These are phyloP conservation scores for Fratercula arctica DNA, from an alignment of 2,797 vertebrate genomes.

Conservation along the genomic window DNA sequence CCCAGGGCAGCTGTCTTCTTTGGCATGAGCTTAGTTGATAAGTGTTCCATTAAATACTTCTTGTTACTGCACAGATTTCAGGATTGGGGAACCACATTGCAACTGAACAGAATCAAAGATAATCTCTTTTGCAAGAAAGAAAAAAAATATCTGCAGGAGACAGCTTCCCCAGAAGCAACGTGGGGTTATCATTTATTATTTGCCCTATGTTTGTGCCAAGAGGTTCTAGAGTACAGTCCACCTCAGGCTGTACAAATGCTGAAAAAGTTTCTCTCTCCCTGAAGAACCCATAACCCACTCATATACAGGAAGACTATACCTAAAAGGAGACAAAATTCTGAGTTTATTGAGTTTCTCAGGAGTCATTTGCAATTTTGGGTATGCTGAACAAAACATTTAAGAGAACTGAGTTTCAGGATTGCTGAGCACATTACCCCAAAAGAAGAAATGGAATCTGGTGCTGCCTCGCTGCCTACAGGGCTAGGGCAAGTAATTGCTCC, in stretches of 20 bases:
- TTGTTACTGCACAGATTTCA: neutral
- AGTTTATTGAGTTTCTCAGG: neutral
- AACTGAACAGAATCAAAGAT: neutral
- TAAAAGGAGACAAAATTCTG: neutral
- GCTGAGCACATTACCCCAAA: neutral
- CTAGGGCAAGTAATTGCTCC: neutral
- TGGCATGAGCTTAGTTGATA: neutral
- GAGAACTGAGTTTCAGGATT: neutral
- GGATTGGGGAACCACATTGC: neutral
- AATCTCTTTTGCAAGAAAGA: neutral
- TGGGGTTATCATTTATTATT: neutral
- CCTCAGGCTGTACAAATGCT: neutral
- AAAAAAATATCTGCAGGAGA: neutral
- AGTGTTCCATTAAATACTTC: neutral
- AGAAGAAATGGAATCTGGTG: rapidly evolving
- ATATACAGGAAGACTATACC: neutral
- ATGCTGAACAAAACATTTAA: neutral
- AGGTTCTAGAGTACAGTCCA: neutral
- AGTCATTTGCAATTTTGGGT: neutral
- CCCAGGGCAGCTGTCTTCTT: neutral
- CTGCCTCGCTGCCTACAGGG: neutral
- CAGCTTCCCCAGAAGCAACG: neutral
- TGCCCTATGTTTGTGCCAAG: neutral
- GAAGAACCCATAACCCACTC: neutral
- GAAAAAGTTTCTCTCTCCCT: neutral